Conservation (phyloP, 1,140 invertebrate genomes). For the Achroia grisella region DNA sequence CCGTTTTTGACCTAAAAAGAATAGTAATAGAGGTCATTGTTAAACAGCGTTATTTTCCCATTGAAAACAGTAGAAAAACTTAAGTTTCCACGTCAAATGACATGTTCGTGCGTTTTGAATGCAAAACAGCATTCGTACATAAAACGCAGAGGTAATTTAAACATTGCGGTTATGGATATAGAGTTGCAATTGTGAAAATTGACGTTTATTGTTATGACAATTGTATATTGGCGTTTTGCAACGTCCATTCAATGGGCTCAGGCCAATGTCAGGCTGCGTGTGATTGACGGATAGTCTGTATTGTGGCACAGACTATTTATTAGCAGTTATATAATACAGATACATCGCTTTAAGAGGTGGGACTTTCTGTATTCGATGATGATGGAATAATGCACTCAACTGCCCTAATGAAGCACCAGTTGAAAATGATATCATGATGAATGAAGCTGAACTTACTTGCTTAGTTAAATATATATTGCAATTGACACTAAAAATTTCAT, state of each 20-base stretch:
- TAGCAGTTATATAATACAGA: background rate
- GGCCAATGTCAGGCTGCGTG: constrained; percentile 13
- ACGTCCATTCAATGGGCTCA: constrained; percentile 7
- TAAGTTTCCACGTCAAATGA: constrained; percentile 13
- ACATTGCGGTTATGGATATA: constrained; percentile 14
- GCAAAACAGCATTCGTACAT: background rate
- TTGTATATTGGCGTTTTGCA: background rate
- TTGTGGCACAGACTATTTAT: background rate
- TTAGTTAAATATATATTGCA: no score
- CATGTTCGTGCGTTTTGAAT: constrained; percentile 8
- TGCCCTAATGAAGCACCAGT: no score
- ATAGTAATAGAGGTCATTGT: constrained; percentile 33
- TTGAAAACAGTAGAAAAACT: constrained; percentile 32
- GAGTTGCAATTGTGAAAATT: constrained; percentile 10
- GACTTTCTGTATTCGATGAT: no score
- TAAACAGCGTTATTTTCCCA: constrained; percentile 26
- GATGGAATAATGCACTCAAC: no score
- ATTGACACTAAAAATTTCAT: no score
- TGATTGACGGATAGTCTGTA: constrained; percentile 6
- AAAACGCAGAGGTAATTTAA: constrained; percentile 6
- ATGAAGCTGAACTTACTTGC: no score
- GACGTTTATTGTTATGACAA: constrained; percentile 2
- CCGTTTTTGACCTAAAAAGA: background rate
- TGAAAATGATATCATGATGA: no score
- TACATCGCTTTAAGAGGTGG: no score